These are phyloP conservation scores for Clivina fossor DNA, from an alignment of 2,888 invertebrate genomes.

Conservation along the genomic window DNA sequence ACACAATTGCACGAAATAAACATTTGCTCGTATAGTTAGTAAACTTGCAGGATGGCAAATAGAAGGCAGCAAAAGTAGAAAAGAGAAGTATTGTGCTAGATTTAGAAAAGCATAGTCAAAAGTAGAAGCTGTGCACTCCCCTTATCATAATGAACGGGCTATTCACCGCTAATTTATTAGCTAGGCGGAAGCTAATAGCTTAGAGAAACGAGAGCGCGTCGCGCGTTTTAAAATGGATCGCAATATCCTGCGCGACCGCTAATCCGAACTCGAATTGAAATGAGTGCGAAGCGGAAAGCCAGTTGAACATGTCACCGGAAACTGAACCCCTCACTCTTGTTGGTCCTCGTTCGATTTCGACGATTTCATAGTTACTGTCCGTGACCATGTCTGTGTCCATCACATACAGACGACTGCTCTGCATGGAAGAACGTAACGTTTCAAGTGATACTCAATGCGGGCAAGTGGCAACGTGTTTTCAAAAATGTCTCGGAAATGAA, in stretches of 20 bases:
- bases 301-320: conserved; percentile 9
- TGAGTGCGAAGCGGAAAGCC: conserved; percentile 3
- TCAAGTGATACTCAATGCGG: neutral
- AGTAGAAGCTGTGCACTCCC: no score
- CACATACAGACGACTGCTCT: no score
- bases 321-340: neutral
- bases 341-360: no score
- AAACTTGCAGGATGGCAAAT: neutral
- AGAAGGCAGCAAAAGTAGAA: neutral
- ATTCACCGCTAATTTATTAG: conserved; percentile 6
- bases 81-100: neutral
- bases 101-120: no score
- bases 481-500: neutral
- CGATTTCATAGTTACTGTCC: no score
- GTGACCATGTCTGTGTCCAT: no score
- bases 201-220: conserved; percentile 1
- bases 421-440: no score
- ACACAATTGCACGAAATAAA: no score
- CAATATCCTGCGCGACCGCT: conserved; percentile 13
- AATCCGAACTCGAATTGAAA: conserved; percentile 9
- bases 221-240: conserved; percentile 11
- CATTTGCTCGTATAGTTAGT: neutral
- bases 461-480: neutral
- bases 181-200: neutral
- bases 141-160: conserved; percentile 3